Percentiles rank a stretch among this genome's conserved stretches.
phyloP scores from a whole-genome alignment of 2,888 invertebrate species.

The Pristionchus arcanus region DNA sequence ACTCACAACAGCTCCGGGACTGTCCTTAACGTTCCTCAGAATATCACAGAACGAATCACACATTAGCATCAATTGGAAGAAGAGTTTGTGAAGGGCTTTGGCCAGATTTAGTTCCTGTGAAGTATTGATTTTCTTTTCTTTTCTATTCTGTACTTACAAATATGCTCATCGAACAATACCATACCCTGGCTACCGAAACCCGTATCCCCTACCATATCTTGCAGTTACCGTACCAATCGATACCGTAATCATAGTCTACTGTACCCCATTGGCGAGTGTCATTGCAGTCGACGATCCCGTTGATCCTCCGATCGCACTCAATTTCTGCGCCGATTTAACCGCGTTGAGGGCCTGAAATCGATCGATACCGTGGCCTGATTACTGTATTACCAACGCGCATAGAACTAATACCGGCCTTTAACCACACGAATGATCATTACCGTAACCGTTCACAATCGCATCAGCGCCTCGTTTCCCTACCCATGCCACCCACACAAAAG shows the following conservation, averaged over 20 bases:
- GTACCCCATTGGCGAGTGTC: constrained; percentile 38
- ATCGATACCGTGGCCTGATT: not conserved
- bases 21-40: constrained; percentile 78
- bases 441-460: not conserved
- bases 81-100: constrained; percentile 91
- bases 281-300: constrained; percentile 63
- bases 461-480: no score
- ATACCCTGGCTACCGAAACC: not conserved
- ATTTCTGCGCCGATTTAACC: constrained; percentile 88
- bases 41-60: constrained; percentile 85
- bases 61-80: constrained; percentile 92
- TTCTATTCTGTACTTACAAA: not conserved
- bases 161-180: not conserved
- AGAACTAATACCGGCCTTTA: no score
- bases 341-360: constrained; percentile 83
- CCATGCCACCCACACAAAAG: no score
- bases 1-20: constrained; percentile 72
- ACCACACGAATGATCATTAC: no score
- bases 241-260: not conserved
- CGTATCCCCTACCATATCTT: not conserved
- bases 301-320: constrained; percentile 85
- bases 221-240: not conserved
- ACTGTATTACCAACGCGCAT: no score
- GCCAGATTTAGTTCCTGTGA: constrained; percentile 88
- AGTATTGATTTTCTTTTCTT: not conserved